phyloP scores from a whole-genome alignment of 2,113 vertebrate species.

The Cygnus buccinator region DNA sequence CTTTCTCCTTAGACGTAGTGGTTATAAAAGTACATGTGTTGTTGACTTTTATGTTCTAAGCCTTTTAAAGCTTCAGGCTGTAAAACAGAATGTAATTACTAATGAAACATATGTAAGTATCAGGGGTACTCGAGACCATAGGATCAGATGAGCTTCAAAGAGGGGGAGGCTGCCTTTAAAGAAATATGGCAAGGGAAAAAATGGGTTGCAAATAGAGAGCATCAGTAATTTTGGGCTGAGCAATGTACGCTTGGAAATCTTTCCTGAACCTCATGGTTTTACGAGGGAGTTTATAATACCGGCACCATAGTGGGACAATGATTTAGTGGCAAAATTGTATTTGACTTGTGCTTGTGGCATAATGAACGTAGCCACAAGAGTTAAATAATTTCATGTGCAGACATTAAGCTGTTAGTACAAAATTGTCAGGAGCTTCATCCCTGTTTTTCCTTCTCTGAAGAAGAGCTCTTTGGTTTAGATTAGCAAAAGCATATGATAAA shows the following conservation, averaged over 20 bases:
- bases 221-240: background rate
- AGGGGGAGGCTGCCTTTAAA: background rate
- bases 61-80: background rate
- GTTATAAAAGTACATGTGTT: background rate
- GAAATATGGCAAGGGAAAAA: background rate
- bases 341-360: background rate
- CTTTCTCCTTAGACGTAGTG: background rate
- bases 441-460: background rate
- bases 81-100: background rate
- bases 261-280: background rate
- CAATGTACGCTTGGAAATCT: background rate
- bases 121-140: background rate
- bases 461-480: conserved; percentile 34
- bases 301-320: background rate
- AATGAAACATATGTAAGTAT: background rate
- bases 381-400: background rate
- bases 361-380: background rate
- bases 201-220: background rate
- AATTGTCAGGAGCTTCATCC: background rate
- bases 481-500: conserved; percentile 58
- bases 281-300: background rate
- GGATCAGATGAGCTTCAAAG: background rate
- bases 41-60: background rate
- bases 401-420: background rate
- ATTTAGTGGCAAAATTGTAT: background rate